Base-by-base conservation (phyloP, 2,888 invertebrate species). In the Plebejus anna region DNA sequence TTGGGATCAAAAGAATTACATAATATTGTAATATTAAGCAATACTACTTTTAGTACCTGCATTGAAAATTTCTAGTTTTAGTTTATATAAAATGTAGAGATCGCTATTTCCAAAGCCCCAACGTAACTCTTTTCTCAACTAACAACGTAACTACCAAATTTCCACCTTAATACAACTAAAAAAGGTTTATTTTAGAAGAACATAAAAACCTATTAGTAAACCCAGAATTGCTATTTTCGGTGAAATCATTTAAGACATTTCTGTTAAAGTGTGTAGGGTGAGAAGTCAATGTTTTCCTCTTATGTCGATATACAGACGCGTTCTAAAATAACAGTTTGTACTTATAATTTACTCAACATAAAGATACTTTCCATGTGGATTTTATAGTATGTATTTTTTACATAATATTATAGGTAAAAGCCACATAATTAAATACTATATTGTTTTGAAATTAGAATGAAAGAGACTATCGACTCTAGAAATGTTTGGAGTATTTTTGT, bases 161-260 rank as follows among this genome's bases (percentile, higher is more conserved):
- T 82, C 80, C 75, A 83, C 85, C 82, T 80, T 85, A 85, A 81
- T 28, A 1, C 13, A 76, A 77, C 75, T 78, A 70, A 75, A 82
- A 83, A 88, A 81, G 82, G 85, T 84, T 81, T 76, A 78, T 77
- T 84, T 82, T 84, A 81, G 82, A 83, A 82, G 80, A 78, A 78
- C 70, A 32, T 42, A 22, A 11, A 66, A 79, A 81, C 80, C 79
- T 83, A 81, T 84, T 80, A 79, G 76, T 77, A 77, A 82, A 81
- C 79, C 75, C 76, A 75, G 78, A 80, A 82, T 82, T 81, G 81
- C 81, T 81, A 80, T 82, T 80, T 81, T 82, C 80, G 82, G 82
- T 78, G 79, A 80, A 83, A 83, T 82, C 82, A 81, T 84, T 84
- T 81, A 76, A 78, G 75, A 77, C 77, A 75, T 76, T 71, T 66